Evolutionary conservation across 2,888 invertebrate genomes (phyloP), one percentile per base, ranked within the genome.

Genomic region (Campaea margaritaria): DNA sequence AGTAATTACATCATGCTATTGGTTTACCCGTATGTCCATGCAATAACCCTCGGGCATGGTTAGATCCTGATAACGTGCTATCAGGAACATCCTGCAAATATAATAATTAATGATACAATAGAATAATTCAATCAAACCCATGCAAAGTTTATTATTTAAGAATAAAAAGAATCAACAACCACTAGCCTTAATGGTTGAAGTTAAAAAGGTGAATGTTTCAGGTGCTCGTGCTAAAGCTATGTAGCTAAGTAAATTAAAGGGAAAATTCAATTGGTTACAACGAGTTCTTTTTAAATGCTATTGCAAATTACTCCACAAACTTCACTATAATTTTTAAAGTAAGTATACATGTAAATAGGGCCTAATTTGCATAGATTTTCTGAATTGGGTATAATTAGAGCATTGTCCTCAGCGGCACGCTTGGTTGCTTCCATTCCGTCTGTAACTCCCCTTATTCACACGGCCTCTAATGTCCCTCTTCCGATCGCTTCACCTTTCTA

Each of bases 11-110:
- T n/a, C n/a, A n/a, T n/a, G 9, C 14, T 39, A 39, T n/a, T 31
- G 10, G 16, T 2, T 49, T 65, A 70, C 70, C 70, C 47, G 53
- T 16, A 57, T 85, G 81, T 13, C 85, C 84, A 61, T 86, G 86
- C 38, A 83, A 67, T 46, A 87, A 74, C 2, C 87, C 90, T 62
- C 87, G 79, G 38, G 85, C 80, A 64, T 89, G 76, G 62, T 81
- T 85, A 1, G 89, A 83, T 61, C 86, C 77, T 39, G 91, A 87
- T 49, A 86, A 60, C 7, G 72, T 76, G 64, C 76, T 90, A 69
- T 92, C 92, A 5, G 84, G 75, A 53, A 81, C 69, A 64, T 89
- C 87, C 91, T 91, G 81, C 53, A 79, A 86, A 47, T 1, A 12
- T 16, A 13, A 7, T 13, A 2, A 14, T 14, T 3, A 21, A 5